Evolutionary conservation across 1,140 invertebrate genomes (phyloP).

Genomic region (Notospermus geniculatus): DNA sequence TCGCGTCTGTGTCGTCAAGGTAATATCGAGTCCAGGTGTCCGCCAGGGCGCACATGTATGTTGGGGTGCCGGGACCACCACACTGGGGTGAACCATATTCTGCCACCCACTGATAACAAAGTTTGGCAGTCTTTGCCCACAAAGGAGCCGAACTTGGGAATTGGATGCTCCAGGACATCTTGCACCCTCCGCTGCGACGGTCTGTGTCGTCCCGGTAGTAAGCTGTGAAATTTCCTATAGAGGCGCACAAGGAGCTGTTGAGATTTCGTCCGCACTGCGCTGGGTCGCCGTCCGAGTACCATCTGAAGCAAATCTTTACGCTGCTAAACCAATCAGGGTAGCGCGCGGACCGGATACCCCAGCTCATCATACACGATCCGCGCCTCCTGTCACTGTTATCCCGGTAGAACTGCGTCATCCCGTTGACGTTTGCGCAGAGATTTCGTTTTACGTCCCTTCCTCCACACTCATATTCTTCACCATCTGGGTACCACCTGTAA

Average conservation of each 20-base stretch:
- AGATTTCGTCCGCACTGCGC: slow-evolving; percentile 22
- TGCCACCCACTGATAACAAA: slow-evolving; percentile 24
- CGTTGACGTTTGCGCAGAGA: too few species aligned
- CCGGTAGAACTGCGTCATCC: slow-evolving; percentile 20
- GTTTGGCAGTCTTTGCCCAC: slow-evolving; percentile 13
- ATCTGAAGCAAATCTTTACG: slow-evolving; percentile 23
- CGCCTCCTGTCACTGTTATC: slow-evolving; percentile 21
- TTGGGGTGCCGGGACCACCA: slow-evolving; percentile 16
- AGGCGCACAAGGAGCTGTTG: slow-evolving; percentile 18
- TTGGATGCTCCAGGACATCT: slow-evolving; percentile 22
- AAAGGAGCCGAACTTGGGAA: not conserved
- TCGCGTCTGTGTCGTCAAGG: too few species aligned
- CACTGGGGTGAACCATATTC: slow-evolving; percentile 22
- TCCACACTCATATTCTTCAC: slow-evolving; percentile 20
- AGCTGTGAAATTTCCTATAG: slow-evolving; percentile 13
- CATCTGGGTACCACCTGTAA: too few species aligned
- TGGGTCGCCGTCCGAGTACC: slow-evolving; percentile 20
- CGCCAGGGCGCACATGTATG: slow-evolving; percentile 18
- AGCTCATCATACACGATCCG: slow-evolving; percentile 18
- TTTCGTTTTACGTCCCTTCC: slow-evolving; percentile 17
- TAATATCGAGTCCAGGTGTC: slow-evolving; percentile 18
- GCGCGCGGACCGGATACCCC: not conserved
- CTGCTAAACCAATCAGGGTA: slow-evolving; percentile 20
- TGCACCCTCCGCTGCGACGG: slow-evolving; percentile 20
- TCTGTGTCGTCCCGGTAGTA: slow-evolving; percentile 24